Base-by-base conservation (phyloP, 2,797 vertebrate genomes). In the Myoxocephalus aenaeus region DNA sequence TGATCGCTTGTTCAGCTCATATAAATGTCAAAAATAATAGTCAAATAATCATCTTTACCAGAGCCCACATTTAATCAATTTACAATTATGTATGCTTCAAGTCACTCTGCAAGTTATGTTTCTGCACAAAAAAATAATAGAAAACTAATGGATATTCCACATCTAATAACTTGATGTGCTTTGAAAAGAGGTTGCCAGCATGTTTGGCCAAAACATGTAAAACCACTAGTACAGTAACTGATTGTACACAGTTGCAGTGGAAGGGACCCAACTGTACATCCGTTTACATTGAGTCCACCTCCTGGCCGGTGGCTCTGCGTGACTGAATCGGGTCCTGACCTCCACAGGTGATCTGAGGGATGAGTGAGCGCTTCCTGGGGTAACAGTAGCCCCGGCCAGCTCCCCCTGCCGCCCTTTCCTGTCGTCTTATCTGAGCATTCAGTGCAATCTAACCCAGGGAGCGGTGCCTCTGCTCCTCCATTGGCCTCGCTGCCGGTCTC, bases 351-450 rank as follows among this genome's bases (percentile, higher is more conserved):
- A 93, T 88, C 91, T 82, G 71, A 81, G 78, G 73, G 91, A 90
- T 94, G 93, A 95, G 81, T 92, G 94, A 94, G 86, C 42, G 63
- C 87, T 93, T 94, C 92, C 92, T 88, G 82, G 22, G 51, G 84
- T 87, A 87, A 90, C 77, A 80, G 75, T 80, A 87, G 66, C 81
- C 58, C 38, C 40, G 27, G 46, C 73, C 67, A 46, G 51, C 69
- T 71, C 79, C 56, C 83, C 78, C 72, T 51, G 87, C 79, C 92
- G 87, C 79, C 90, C 90, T 89, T 92, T 89, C 81, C 90, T 82
- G 86, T 85, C 80, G 13, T 74, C 75, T 94, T 93, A 94, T 94
- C 93, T 84, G 85, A 78, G 73, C 82, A 53, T 82, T 75, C 81
- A 77, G 61, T 90, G 92, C 89, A 90, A 92, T 91, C 80, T 48